These are phyloP conservation scores for Sialia sialis DNA, from an alignment of 2,113 vertebrate species.

Conservation along the genomic window DNA sequence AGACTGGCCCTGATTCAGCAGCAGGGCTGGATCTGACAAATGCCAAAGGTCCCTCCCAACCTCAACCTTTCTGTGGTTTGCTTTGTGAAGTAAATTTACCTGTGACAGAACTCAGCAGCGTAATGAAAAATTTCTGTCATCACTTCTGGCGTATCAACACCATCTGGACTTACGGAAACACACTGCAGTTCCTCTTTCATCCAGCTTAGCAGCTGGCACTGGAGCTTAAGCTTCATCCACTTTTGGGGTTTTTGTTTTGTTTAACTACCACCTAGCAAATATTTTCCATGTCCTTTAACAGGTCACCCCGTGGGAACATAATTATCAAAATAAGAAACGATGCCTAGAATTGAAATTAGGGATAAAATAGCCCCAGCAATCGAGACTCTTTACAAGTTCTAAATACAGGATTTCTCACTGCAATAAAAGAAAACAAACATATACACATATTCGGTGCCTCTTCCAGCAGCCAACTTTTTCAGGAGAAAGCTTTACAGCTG, in stretches of 20 bases:
- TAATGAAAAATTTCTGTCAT: background rate
- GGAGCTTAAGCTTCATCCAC: background rate
- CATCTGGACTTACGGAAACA: background rate
- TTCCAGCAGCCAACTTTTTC: background rate
- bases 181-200: background rate
- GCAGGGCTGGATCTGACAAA: fast-evolving
- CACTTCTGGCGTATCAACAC: background rate
- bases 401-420: background rate
- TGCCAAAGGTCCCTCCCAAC: background rate
- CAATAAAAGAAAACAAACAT: background rate
- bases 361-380: background rate
- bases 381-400: background rate
- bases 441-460: background rate
- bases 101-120: background rate
- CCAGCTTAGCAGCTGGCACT: background rate
- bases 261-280: background rate
- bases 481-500: background rate
- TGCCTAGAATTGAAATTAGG: background rate
- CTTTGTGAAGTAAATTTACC: background rate
- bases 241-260: background rate
- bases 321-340: background rate
- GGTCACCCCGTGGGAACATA: background rate
- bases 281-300: background rate
- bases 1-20: background rate
- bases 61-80: background rate